Evolutionary conservation across 1,140 invertebrate species (phyloP), one percentile per base, ranked within the genome.

Genomic region (Leptopilina boulardi): DNA sequence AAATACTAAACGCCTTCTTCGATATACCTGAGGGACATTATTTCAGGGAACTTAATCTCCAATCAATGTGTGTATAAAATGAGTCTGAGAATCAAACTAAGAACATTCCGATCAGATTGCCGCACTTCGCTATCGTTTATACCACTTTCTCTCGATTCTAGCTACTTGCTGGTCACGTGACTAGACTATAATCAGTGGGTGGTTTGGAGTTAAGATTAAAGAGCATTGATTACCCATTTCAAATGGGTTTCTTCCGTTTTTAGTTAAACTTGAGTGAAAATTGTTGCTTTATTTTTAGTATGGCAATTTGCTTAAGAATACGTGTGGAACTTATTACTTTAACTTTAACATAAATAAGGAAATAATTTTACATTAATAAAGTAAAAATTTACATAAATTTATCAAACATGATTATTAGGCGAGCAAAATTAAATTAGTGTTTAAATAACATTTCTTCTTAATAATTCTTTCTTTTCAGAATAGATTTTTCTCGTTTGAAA

Each of bases 1-100:
- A 87, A 83, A 84, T 77, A 80, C 76, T 81, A 80, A 76, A 74
- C 82, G 78, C 86, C 82, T 82, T 84, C 79, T 74, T 76, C 76
- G 79, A 82, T n/a, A n/a, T 81, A 77, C 73, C 81, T 75, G 73
- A 80, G 44, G 80, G 74, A 80, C 80, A 81, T 79, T 82, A 83
- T 78, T 77, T 72, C 76, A 76, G 77, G 77, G 79, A 74, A 42
- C 30, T 26, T 71, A 77, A 73, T 75, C 56, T 77, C 76, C 47
- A n/a, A 26, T 23, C 10, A 3, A 59, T 59, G 26, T 59, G 15
- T 59, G 9, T 59, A 80, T 73, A 77, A 77, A 76, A 80, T 81
- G 71, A 74, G 41, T 3, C 75, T 21, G 66, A 47, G 70, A 73
- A 66, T 71, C 44, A 18, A 76, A 71, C 76, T 75, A 76, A 78